A percentile compares a stretch with the other conserved stretches of the same genome.
Evolutionary conservation across 2,113 vertebrate genomes (phyloP).

Genomic region (Trematomus loennbergii): DNA sequence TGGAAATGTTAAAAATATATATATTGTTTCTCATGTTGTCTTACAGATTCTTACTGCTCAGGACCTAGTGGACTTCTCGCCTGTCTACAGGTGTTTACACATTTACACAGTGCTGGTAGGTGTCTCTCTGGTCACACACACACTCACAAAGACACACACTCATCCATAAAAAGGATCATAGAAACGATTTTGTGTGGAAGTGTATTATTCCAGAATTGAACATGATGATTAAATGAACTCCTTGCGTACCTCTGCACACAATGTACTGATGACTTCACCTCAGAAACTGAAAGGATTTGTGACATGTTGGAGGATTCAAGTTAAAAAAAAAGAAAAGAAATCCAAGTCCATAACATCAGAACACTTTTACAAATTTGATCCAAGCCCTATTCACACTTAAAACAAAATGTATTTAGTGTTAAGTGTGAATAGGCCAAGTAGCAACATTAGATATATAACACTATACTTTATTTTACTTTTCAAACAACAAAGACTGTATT

Average conservation of each 20-base stretch:
- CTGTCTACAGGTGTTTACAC: conserved; percentile 96
- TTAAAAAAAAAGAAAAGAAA: no score
- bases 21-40: conserved; percentile 7
- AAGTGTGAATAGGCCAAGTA: no score
- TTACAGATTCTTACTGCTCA: conserved; percentile 93
- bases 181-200: no score
- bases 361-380: not conserved
- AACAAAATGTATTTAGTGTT: not conserved
- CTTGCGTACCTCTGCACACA: not conserved
- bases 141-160: not conserved
- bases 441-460: not conserved
- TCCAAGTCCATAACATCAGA: not conserved
- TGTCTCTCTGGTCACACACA: not conserved
- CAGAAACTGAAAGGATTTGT: not conserved
- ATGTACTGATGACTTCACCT: not conserved
- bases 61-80: conserved; percentile 98
- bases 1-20: not conserved
- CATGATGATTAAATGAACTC: not conserved
- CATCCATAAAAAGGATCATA: not conserved
- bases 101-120: conserved; percentile 97
- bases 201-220: not conserved
- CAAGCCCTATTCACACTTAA: not conserved
- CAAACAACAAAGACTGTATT: no score
- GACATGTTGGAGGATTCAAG: no score
- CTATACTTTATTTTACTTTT: not conserved